Evolutionary conservation across 2,113 vertebrate species (phyloP).

Genomic region (Lycocorax pyrrhopterus): DNA sequence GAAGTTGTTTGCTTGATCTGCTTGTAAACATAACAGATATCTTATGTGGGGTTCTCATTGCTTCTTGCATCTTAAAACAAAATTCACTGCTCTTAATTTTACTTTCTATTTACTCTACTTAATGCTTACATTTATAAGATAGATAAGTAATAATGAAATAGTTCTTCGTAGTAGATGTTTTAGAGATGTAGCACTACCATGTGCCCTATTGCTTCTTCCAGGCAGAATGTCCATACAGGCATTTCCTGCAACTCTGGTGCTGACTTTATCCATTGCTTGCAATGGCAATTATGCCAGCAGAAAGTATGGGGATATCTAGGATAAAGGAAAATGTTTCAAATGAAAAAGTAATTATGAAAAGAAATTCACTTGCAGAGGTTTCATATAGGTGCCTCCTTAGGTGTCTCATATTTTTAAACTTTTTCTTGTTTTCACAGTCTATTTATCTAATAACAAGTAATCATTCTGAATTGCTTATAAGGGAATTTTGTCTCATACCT

Average conservation of each 20-base stretch:
- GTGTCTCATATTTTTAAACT: not conserved
- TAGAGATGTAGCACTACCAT: not conserved
- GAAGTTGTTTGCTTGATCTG: not conserved
- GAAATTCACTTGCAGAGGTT: not conserved
- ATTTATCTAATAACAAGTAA: not conserved
- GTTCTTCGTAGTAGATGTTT: not conserved
- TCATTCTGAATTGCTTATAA: not conserved
- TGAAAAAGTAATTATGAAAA: not conserved
- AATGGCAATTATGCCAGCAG: not conserved
- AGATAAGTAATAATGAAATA: not conserved
- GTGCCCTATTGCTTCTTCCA: not conserved
- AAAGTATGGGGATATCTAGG: not conserved
- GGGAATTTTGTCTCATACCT: not conserved
- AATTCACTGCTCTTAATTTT: not conserved
- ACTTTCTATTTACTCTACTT: not conserved
- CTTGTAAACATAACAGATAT: not conserved
- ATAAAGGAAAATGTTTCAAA: not conserved
- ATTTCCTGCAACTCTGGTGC: not conserved
- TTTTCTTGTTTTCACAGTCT: not conserved
- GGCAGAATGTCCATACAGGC: not conserved
- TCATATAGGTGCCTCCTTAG: not conserved
- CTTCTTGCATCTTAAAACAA: not conserved
- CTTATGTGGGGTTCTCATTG: not conserved
- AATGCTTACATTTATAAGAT: not conserved
- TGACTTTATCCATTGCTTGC: not conserved